Percentiles rank a stretch among this genome's conserved stretches.
These are phyloP conservation scores for Tyto alba DNA, from an alignment of 2,113 vertebrate species.

Conservation along the genomic window DNA sequence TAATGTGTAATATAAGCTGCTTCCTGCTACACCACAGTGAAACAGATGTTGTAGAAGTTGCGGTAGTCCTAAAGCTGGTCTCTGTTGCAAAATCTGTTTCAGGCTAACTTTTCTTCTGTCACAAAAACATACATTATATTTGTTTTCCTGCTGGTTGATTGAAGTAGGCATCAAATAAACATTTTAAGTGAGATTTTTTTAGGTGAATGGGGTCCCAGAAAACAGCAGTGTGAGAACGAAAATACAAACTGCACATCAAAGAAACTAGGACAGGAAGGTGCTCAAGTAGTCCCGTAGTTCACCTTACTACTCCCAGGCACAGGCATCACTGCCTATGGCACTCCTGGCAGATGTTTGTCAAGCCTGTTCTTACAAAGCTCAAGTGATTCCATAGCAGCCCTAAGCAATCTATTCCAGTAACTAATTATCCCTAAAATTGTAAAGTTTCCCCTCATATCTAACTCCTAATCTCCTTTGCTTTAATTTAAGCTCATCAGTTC, in stretches of 20 bases:
- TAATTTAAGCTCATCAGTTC: background rate
- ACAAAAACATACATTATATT: background rate
- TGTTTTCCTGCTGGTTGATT: background rate
- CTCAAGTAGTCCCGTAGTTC: background rate
- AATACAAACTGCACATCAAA: background rate
- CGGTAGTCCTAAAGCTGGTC: background rate
- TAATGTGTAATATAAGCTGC: conserved; percentile 48
- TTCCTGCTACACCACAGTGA: background rate
- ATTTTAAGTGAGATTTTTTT: background rate
- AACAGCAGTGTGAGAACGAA: background rate
- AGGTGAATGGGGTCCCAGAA: background rate
- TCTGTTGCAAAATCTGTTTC: background rate
- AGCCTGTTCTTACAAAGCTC: background rate
- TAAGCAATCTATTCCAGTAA: background rate
- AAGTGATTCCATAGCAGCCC: background rate
- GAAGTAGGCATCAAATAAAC: background rate
- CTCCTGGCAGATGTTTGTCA: background rate
- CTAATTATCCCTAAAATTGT: background rate
- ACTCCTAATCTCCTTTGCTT: background rate
- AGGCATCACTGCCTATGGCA: background rate
- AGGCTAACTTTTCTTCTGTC: background rate
- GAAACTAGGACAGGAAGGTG: background rate
- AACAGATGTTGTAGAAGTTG: conserved; percentile 46
- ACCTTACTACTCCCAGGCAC: background rate
- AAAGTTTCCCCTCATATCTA: background rate